Percentiles rank a stretch among this genome's conserved stretches.
Conservation (phyloP, 2,888 invertebrate species). For the Mythimna lalbum region DNA sequence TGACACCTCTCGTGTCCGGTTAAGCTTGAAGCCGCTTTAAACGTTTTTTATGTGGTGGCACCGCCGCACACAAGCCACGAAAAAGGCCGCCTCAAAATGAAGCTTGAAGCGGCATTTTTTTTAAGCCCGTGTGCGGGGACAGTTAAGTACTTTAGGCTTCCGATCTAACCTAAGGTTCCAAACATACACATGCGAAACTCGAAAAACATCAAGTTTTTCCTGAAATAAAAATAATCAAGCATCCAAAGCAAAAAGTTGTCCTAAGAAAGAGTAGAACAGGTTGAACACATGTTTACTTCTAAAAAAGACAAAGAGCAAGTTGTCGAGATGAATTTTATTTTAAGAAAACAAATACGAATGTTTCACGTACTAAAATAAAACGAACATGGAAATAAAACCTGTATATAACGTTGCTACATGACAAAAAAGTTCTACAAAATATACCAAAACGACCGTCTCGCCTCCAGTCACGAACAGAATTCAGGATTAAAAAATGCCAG, state of each 20-base stretch:
- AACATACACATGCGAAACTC: neutral
- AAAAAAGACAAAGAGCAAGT: neutral
- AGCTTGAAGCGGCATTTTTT: too few relatives aligned
- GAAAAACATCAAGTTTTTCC: too few relatives aligned
- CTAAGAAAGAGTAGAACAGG: too few relatives aligned
- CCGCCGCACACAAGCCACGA: too few relatives aligned
- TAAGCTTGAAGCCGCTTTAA: too few relatives aligned
- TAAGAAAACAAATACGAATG: neutral
- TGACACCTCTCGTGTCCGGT: too few relatives aligned
- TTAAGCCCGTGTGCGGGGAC: too few relatives aligned
- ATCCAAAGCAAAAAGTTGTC: too few relatives aligned
- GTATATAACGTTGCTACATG: neutral
- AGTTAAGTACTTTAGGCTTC: constrained; percentile 10
- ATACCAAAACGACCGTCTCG: constrained; percentile 8
- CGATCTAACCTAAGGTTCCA: neutral
- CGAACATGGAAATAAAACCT: neutral
- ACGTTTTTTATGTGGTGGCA: too few relatives aligned
- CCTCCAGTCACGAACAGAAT: constrained; percentile 23
- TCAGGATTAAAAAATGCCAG: constrained; percentile 49
- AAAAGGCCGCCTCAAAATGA: too few relatives aligned
- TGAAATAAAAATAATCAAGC: too few relatives aligned
- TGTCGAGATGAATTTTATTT: neutral
- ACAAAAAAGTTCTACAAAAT: constrained; percentile 9
- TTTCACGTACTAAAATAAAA: constrained; percentile 3
- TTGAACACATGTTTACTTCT: neutral